These are phyloP conservation scores for Drosophila picticornis DNA, from an alignment of 2,888 invertebrate species.

Conservation along the genomic window DNA sequence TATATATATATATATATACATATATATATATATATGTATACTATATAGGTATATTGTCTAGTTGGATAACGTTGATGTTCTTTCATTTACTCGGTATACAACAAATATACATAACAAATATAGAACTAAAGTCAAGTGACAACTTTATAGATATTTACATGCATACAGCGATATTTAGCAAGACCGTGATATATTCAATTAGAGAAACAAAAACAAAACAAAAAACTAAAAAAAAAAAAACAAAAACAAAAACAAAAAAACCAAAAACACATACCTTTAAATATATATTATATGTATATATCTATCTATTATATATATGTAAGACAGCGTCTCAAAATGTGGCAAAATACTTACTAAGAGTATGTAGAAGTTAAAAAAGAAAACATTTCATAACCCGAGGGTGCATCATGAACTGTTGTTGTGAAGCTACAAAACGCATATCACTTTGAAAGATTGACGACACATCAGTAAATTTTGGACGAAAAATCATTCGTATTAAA, in stretches of 20 bases:
- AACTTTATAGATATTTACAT: constrained; percentile 74
- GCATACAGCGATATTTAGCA: constrained; percentile 76
- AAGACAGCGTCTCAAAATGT: constrained; percentile 71
- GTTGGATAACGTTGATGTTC: constrained; percentile 65
- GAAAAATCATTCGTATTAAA: constrained; percentile 31
- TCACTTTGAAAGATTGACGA: constrained; percentile 67
- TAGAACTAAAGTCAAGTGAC: constrained; percentile 61
- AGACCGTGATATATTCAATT: constrained; percentile 79
- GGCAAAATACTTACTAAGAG: constrained; percentile 67
- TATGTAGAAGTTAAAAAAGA: constrained; percentile 21
- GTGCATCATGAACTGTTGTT: constrained; percentile 64
- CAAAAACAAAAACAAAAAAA: constrained; percentile 35
- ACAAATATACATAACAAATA: constrained; percentile 45
- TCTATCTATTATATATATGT: constrained; percentile 61
- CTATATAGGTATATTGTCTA: constrained; percentile 44
- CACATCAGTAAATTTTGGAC: constrained; percentile 25
- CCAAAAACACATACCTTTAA: constrained; percentile 48
- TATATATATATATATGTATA: constrained; percentile 52
- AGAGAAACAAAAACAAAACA: constrained; percentile 50
- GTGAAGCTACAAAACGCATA: constrained; percentile 73
- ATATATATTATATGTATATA: constrained; percentile 62
- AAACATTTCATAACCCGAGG: constrained; percentile 52
- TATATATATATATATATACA: constrained; percentile 54
- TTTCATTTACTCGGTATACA: constrained; percentile 48
- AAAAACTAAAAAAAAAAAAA: constrained; percentile 28